Percentiles rank a stretch among this genome's conserved stretches.
phyloP scores from a whole-genome alignment of 1,140 invertebrate genomes.

The Acyrthosiphon pisum region DNA sequence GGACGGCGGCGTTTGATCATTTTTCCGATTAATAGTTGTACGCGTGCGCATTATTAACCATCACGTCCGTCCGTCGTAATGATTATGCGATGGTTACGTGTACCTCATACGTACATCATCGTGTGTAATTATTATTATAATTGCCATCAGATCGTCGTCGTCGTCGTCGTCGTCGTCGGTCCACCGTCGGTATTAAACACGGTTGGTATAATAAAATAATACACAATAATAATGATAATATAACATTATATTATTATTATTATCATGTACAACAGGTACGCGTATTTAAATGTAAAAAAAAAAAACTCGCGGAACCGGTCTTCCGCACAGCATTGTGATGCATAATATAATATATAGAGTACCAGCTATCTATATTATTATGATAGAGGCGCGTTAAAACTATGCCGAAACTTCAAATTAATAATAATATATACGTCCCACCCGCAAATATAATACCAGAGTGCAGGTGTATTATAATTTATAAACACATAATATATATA shows the following conservation, averaged over 20 bases:
- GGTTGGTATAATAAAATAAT: slow-evolving; percentile 4
- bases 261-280: background rate
- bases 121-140: background rate
- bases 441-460: background rate
- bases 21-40: slow-evolving; percentile 15
- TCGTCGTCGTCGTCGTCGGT: no score
- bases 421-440: background rate
- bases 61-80: slow-evolving; percentile 16
- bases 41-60: slow-evolving; percentile 33
- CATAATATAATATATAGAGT: background rate
- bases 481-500: background rate
- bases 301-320: slow-evolving; percentile 20
- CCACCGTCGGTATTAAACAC: background rate
- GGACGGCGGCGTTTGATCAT: slow-evolving; percentile 27
- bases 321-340: background rate
- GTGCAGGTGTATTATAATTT: background rate
- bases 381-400: background rate
- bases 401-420: background rate
- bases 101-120: background rate
- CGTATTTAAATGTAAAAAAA: background rate
- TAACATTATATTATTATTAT: slow-evolving; percentile 1
- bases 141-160: background rate
- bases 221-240: slow-evolving; percentile 1
- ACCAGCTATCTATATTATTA: no score
- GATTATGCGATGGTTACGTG: background rate